Conservation (phyloP, 1,140 invertebrate species). For the Cherax destructor region DNA sequence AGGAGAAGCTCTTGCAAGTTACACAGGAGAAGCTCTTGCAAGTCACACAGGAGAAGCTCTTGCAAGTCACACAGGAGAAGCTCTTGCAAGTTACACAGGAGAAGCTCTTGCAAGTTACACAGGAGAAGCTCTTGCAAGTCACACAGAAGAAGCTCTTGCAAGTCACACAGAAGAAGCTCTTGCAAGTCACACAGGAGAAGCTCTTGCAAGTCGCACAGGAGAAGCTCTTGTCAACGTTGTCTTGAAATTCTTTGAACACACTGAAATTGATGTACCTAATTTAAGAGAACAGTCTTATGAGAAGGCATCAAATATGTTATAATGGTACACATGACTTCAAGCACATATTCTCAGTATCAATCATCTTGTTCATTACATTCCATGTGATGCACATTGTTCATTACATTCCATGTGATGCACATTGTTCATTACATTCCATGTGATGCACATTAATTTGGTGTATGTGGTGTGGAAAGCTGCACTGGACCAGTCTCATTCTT, state of each 20-base stretch:
- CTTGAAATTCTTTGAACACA: not conserved
- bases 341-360: slow-evolving; percentile 18
- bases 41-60: too few species aligned
- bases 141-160: too few species aligned
- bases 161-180: not conserved
- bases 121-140: too few species aligned
- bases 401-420: too few species aligned
- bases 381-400: slow-evolving; percentile 11
- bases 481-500: not conserved
- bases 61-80: not conserved
- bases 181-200: too few species aligned
- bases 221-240: not conserved
- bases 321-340: not conserved
- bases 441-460: slow-evolving; percentile 22
- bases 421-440: too few species aligned
- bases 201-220: too few species aligned
- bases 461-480: slow-evolving; percentile 1
- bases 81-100: too few species aligned
- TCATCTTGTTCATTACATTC: slow-evolving; percentile 28
- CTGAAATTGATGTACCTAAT: not conserved
- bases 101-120: not conserved
- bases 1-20: not conserved
- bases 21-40: not conserved
- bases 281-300: slow-evolving; percentile 11
- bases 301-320: slow-evolving; percentile 23